Evolutionary conservation across 2,797 vertebrate species (phyloP).

Genomic region (Enteromius treurensis): DNA sequence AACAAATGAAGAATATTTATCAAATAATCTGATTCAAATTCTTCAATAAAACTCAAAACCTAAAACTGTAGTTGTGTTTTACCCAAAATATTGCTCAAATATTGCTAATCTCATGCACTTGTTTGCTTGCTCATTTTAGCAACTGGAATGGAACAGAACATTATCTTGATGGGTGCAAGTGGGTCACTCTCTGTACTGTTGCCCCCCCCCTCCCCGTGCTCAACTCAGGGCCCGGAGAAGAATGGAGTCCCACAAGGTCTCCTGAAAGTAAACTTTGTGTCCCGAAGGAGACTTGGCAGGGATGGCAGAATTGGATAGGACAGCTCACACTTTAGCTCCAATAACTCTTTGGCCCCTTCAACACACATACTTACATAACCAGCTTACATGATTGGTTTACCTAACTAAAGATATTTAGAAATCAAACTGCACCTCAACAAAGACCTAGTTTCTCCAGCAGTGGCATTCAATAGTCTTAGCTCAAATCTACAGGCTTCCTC

Average conservation of each 20-base stretch:
- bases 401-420: not conserved
- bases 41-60: not conserved
- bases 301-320: constrained; percentile 49
- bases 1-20: not conserved
- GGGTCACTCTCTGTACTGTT: constrained; percentile 30
- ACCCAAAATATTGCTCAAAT: too few species aligned
- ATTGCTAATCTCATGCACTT: too few species aligned
- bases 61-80: not conserved
- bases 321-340: constrained; percentile 43
- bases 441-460: not conserved
- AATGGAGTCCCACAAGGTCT: constrained; percentile 55
- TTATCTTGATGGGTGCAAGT: constrained; percentile 49
- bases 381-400: constrained; percentile 13
- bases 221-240: constrained; percentile 36
- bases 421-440: not conserved
- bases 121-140: constrained; percentile 46
- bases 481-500: not conserved
- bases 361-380: constrained; percentile 13
- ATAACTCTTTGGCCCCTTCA: constrained; percentile 29
- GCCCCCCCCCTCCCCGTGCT: constrained; percentile 12
- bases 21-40: not conserved
- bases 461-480: not conserved
- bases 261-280: constrained; percentile 63
- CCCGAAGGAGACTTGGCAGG: constrained; percentile 57
- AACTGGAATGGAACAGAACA: constrained; percentile 42